phyloP scores from a whole-genome alignment of 2,888 invertebrate genomes.

The Ophraella communa region DNA sequence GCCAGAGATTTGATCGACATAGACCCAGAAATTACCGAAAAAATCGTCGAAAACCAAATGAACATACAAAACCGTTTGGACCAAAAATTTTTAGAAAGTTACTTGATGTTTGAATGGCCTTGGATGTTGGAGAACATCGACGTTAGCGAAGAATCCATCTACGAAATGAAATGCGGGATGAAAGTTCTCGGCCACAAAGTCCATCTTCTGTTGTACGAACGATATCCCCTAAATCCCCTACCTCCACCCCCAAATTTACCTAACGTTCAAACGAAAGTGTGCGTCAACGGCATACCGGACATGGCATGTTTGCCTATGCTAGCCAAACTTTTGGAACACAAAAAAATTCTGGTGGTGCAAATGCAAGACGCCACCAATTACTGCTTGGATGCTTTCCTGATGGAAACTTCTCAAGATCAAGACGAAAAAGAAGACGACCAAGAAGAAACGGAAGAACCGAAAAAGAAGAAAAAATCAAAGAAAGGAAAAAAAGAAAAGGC shows the following conservation, averaged over 20 bases:
- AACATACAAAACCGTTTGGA: conserved; percentile 64
- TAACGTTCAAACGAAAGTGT: conserved; percentile 47
- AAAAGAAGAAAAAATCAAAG: conserved; percentile 26
- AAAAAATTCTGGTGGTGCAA: conserved; percentile 50
- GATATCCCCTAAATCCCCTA: conserved; percentile 52
- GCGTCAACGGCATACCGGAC: conserved; percentile 52
- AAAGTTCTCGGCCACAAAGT: conserved; percentile 55
- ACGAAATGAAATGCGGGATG: conserved; percentile 45
- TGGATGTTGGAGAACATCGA: conserved; percentile 64
- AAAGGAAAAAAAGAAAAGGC: conserved; percentile 34
- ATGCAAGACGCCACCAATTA: conserved; percentile 63
- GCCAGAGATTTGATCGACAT: conserved; percentile 54
- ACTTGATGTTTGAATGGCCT: conserved; percentile 62
- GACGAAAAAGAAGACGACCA: conserved; percentile 20
- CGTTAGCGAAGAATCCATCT: conserved; percentile 32
- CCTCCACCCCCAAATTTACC: conserved; percentile 49
- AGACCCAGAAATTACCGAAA: conserved; percentile 59
- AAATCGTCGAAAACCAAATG: conserved; percentile 61
- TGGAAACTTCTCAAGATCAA: conserved; percentile 59
- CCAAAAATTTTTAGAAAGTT: conserved; percentile 65
- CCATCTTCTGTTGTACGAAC: conserved; percentile 50
- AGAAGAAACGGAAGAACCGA: conserved; percentile 3
- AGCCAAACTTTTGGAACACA: conserved; percentile 48
- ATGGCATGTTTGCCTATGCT: conserved; percentile 46
- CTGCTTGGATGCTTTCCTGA: conserved; percentile 64